Evolutionary conservation across 2,797 vertebrate species (phyloP), one percentile per base, ranked within the genome.

Genomic region (Pteropus rufus): DNA sequence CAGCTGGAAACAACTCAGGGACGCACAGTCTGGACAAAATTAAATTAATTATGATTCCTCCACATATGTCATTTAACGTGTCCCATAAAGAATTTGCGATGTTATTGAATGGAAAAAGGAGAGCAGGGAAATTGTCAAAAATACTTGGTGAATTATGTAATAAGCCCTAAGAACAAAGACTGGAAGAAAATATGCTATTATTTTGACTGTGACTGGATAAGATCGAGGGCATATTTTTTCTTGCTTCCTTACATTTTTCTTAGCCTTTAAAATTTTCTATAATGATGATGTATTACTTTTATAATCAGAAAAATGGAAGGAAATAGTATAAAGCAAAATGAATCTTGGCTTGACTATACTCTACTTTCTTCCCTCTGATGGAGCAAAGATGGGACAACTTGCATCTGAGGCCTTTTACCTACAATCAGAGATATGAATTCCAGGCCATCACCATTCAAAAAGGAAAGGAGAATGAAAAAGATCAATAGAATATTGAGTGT

Each of bases 271-370:
- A 67, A 62, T 67, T 39, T 91, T 88, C 56, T 81, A 1, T 73
- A 83, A 90, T 76, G 77, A 73, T 77, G 58, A 93, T 81, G 7
- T 34, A 76, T 91, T 79, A 64, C 41, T 73, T 85, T 69, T 52
- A 46, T 69, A 41, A 97, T 79, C 56, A 79, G 29, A 86, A 89
- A 91, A 65, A 75, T 64, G 67, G 80, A 94, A 75, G 64, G 65
- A 96, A 91, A 44, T 49, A 36, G 21, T 94, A 85, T 79, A 90
- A 75, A 60, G 46, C 31, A 76, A 82, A 87, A 88, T 23, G 21
- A 56, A 83, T 79, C 36, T 52, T 64, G 89, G 70, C 29, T 58
- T 34, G 83, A 46, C 54, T 18, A 44, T 2, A 24, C n/a, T 60
- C 39, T 21, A 23, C 5, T 1, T 19, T 62, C 76, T 54, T 46